phyloP scores from a whole-genome alignment of 2,888 invertebrate species.

The Phalera bucephala region DNA sequence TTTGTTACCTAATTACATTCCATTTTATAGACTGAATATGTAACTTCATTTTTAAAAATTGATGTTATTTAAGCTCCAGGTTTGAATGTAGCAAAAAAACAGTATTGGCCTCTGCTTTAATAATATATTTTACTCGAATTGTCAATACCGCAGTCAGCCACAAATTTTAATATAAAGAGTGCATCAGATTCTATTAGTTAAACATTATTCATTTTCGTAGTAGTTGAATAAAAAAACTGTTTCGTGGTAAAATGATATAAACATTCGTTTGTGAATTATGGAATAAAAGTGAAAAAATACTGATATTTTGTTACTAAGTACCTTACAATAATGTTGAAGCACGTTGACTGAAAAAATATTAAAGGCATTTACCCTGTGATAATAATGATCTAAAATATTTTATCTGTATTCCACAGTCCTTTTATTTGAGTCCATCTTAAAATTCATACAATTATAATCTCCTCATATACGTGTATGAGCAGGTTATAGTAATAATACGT shows the following conservation, averaged over 20 bases:
- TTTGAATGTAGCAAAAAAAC: conserved; percentile 9
- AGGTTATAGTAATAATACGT: conserved; percentile 21
- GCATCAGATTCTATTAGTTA: too few species aligned
- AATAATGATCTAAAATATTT: conserved; percentile 20
- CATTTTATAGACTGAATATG: conserved; percentile 13
- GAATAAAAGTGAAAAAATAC: too few species aligned
- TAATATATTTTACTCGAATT: background rate
- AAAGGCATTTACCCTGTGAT: conserved; percentile 27
- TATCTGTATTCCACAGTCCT: conserved; percentile 31
- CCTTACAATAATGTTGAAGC: background rate
- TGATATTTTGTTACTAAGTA: too few species aligned
- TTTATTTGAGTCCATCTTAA: conserved; percentile 17
- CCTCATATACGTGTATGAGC: conserved; percentile 24
- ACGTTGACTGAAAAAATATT: background rate
- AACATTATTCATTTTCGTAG: too few species aligned
- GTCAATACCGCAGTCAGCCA: too few species aligned
- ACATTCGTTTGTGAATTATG: too few species aligned
- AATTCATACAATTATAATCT: conserved; percentile 18
- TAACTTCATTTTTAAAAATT: background rate
- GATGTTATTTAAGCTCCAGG: background rate
- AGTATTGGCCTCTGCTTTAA: conserved; percentile 25
- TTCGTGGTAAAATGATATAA: too few species aligned
- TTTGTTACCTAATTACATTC: conserved; percentile 25
- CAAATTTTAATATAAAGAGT: too few species aligned
- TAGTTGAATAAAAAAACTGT: too few species aligned